Conservation (phyloP, 2,113 vertebrate genomes). For the Phoxinus phoxinus region DNA sequence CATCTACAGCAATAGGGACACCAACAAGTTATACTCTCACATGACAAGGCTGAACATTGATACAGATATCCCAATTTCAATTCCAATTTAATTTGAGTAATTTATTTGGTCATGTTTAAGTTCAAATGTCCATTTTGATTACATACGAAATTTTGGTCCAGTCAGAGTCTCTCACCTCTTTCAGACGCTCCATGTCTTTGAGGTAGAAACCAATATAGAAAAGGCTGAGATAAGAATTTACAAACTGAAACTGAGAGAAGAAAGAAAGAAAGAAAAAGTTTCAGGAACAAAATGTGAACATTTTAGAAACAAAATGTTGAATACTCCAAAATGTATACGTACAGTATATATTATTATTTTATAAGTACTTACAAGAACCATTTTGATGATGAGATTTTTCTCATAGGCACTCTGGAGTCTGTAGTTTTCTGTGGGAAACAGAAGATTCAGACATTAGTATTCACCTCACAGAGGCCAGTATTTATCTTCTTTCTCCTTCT, state of each 20-base stretch:
- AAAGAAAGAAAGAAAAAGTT: background rate
- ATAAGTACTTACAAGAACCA: constrained; percentile 90
- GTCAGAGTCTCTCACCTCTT: constrained; percentile 83
- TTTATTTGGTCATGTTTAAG: too few species aligned
- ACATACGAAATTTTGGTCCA: too few species aligned
- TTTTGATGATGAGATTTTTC: constrained; percentile 98
- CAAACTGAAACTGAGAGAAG: constrained; percentile 90
- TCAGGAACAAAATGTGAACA: background rate
- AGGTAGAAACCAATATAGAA: constrained; percentile 99
- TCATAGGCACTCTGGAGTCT: constrained; percentile 98
- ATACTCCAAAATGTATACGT: background rate
- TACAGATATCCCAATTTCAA: background rate
- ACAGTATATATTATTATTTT: background rate
- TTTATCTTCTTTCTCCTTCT: background rate
- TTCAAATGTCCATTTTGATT: too few species aligned
- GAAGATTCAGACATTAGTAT: constrained; percentile 36
- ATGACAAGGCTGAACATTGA: background rate
- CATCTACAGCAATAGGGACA: constrained; percentile 78
- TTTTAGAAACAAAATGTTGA: background rate
- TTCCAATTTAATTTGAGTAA: too few species aligned
- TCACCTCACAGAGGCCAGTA: background rate
- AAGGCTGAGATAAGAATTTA: constrained; percentile 99
- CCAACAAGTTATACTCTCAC: background rate
- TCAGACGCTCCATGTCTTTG: constrained; percentile 98
- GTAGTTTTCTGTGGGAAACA: constrained; percentile 86